Conservation (phyloP, 2,888 invertebrate genomes). For the Amphipyra berbera region DNA sequence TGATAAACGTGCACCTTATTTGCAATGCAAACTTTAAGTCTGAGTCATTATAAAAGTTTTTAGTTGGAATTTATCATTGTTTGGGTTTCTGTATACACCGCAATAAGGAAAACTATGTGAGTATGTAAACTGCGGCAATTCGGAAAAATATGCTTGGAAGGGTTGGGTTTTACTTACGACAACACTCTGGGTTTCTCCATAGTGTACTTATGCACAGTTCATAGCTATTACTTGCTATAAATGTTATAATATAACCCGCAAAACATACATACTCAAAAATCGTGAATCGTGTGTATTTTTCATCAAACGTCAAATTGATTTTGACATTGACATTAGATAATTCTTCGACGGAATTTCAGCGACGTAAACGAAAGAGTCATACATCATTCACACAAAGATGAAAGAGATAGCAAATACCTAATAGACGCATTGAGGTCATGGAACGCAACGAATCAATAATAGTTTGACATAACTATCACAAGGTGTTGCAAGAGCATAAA, state of each 20-base stretch:
- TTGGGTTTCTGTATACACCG: slow-evolving; percentile 6
- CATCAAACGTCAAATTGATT: slow-evolving; percentile 4
- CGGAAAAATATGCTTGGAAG: not conserved
- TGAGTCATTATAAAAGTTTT: too few species aligned
- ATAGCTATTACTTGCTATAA: slow-evolving; percentile 4
- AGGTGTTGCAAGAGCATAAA: too few species aligned
- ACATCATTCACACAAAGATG: too few species aligned
- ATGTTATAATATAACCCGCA: not conserved
- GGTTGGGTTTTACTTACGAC: slow-evolving; percentile 69
- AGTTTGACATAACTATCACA: too few species aligned
- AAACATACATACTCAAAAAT: slow-evolving; percentile 8
- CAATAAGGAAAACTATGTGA: slow-evolving; percentile 7
- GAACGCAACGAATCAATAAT: too few species aligned
- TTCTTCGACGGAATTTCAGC: too few species aligned
- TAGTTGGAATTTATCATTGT: too few species aligned
- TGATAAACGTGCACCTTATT: too few species aligned
- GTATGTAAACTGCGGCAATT: not conserved
- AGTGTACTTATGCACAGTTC: slow-evolving; percentile 14
- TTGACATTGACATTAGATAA: slow-evolving; percentile 11
- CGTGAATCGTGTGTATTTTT: slow-evolving; percentile 2
- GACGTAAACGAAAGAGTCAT: too few species aligned
- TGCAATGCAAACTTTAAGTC: too few species aligned
- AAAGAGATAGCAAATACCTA: too few species aligned
- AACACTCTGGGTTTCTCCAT: slow-evolving; percentile 68
- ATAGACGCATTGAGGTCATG: too few species aligned